Percentiles rank a stretch among this genome's conserved stretches.
Conservation (phyloP, 2,888 invertebrate species). For the Sclerodermus sp. region DNA sequence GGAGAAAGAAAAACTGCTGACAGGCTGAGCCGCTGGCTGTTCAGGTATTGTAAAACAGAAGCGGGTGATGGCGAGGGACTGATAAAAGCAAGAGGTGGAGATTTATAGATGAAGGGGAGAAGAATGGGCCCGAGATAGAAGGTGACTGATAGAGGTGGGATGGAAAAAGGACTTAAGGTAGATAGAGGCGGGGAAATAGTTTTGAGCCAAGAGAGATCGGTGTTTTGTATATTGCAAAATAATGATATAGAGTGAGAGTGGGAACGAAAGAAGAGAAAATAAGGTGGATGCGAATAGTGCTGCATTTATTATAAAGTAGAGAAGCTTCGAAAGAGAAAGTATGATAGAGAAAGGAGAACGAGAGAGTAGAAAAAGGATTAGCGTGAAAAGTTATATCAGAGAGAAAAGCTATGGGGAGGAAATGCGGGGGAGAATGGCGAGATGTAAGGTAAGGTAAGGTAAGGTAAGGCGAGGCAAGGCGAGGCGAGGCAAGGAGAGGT, state of each 20-base stretch:
- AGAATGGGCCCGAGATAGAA: neutral
- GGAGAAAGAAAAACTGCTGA: too few relatives aligned
- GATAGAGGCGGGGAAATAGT: neutral
- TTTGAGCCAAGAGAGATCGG: too few relatives aligned
- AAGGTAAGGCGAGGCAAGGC: too few relatives aligned
- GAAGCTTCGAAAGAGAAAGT: too few relatives aligned
- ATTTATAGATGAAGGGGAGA: neutral
- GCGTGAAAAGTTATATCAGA: neutral
- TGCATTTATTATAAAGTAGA: slow-evolving; percentile 34
- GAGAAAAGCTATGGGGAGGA: neutral
- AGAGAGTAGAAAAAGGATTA: neutral
- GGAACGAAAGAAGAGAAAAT: too few relatives aligned
- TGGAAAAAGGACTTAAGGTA: neutral
- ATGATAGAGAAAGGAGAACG: neutral
- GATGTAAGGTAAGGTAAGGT: neutral
- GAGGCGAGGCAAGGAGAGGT: too few relatives aligned
- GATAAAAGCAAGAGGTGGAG: too few relatives aligned
- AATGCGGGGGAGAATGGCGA: neutral
- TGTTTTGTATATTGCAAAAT: too few relatives aligned
- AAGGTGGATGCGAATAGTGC: slow-evolving; percentile 26
- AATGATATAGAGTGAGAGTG: too few relatives aligned
- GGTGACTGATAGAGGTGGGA: neutral
- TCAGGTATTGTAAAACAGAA: too few relatives aligned
- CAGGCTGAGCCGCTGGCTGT: too few relatives aligned
- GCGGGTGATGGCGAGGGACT: too few relatives aligned